Conservation (phyloP, 2,113 vertebrate genomes). For the Ia io region DNA sequence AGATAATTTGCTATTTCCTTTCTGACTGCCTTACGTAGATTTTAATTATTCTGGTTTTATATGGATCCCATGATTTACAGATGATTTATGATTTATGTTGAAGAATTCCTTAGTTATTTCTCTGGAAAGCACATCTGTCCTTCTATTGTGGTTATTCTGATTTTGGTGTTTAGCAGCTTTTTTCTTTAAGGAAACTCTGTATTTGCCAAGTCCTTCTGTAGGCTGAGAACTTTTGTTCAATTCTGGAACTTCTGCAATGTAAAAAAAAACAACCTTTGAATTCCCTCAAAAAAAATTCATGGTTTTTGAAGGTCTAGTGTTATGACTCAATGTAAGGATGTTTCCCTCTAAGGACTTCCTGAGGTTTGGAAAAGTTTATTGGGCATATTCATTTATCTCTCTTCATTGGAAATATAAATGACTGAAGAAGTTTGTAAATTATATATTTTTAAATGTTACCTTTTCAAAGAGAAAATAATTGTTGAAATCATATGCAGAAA, state of each 20-base stretch:
- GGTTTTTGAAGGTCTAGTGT: not conserved
- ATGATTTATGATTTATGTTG: not conserved
- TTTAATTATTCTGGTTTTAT: not conserved
- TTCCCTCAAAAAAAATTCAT: not conserved
- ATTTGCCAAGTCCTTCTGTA: not conserved
- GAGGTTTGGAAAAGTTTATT: not conserved
- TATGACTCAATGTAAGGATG: not conserved
- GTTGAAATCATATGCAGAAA: not conserved
- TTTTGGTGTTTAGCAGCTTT: not conserved
- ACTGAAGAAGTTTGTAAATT: not conserved
- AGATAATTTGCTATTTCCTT: not conserved
- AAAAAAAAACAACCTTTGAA: not conserved
- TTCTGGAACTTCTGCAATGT: not conserved
- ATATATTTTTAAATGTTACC: not conserved
- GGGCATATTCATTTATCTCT: not conserved
- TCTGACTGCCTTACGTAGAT: not conserved
- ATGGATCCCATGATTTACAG: not conserved
- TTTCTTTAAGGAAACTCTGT: not conserved
- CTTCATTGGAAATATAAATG: not conserved
- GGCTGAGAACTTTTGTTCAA: not conserved
- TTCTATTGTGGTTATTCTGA: conserved; percentile 4
- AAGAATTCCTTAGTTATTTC: conserved; percentile 12
- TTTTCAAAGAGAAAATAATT: not conserved
- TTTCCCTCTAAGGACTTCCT: not conserved
- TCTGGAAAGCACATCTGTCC: not conserved